Evolutionary conservation across 2,888 invertebrate genomes (phyloP).

Genomic region (Tillus elongatus): DNA sequence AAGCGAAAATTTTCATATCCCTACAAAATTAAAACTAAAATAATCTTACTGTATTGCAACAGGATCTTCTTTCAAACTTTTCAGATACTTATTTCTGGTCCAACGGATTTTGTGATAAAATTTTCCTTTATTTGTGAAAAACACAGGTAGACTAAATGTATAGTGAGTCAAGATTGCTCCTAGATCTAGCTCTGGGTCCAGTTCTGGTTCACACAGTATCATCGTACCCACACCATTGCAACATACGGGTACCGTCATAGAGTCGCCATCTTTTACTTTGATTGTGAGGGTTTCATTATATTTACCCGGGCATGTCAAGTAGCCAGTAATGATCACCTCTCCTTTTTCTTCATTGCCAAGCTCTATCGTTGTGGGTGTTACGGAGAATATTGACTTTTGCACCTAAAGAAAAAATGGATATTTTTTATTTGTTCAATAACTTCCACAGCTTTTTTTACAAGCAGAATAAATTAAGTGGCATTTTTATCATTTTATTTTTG

Average conservation of each 20-base stretch:
- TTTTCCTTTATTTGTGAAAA: slow-evolving; percentile 47
- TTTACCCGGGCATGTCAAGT: no score
- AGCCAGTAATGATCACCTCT: no score
- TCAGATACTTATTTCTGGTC: neutral
- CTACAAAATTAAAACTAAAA: neutral
- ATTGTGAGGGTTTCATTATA: no score
- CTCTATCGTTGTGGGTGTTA: no score
- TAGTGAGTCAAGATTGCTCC: slow-evolving; percentile 54
- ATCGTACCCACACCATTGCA: slow-evolving; percentile 53
- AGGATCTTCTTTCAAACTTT: neutral
- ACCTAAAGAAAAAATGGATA: no score
- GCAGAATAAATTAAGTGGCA: no score
- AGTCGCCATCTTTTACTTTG: neutral
- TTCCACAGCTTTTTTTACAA: no score
- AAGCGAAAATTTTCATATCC: no score
- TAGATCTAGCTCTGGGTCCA: slow-evolving; percentile 47
- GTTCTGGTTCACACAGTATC: slow-evolving; percentile 50
- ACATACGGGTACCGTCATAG: neutral
- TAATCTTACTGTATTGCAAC: neutral
- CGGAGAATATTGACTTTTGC: no score
- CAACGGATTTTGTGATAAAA: slow-evolving; percentile 44
- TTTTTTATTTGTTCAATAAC: no score
- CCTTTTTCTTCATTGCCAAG: no score
- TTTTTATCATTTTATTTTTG: no score
- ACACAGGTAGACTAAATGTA: slow-evolving; percentile 38